phyloP scores from a whole-genome alignment of 2,888 invertebrate species.

The Ramazzottius varieornatus region DNA sequence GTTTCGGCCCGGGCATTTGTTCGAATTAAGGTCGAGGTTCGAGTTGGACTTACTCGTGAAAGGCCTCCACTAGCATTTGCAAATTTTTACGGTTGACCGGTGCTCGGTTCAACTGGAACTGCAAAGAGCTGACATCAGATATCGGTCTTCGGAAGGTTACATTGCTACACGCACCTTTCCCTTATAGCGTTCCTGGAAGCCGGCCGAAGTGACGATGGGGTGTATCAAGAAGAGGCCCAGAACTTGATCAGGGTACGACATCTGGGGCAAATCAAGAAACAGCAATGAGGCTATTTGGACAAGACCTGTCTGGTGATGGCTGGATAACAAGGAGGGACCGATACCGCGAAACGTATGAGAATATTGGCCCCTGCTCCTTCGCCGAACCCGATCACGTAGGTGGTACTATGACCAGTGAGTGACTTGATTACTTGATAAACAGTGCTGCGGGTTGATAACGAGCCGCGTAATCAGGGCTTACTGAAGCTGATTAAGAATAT shows the following conservation, averaged over 20 bases:
- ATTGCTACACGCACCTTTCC: not conserved
- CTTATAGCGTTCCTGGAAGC: not conserved
- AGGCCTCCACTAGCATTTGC: not conserved
- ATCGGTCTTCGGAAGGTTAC: no score
- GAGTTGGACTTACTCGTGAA: not conserved
- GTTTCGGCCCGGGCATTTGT: not conserved
- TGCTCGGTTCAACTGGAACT: not conserved
- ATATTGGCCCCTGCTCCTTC: conserved; percentile 70
- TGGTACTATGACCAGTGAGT: conserved; percentile 28
- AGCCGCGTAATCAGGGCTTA: no score
- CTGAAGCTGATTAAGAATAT: conserved; percentile 24
- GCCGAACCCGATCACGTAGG: conserved; percentile 54
- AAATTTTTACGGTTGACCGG: not conserved
- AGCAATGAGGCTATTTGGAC: no score
- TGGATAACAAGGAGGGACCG: conserved; percentile 9
- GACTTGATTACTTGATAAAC: not conserved
- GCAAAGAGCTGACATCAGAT: no score
- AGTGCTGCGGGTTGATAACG: no score
- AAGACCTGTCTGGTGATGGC: not conserved
- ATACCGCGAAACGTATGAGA: conserved; percentile 46
- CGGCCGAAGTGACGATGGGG: not conserved
- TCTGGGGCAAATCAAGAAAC: not conserved
- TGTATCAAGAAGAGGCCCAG: not conserved
- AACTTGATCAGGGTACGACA: not conserved
- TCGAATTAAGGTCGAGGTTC: not conserved